Percentiles rank a stretch among this genome's conserved stretches.
phyloP scores from a whole-genome alignment of 64 coral and sea anemone genomes.

The Actinia tenebrosa region DNA sequence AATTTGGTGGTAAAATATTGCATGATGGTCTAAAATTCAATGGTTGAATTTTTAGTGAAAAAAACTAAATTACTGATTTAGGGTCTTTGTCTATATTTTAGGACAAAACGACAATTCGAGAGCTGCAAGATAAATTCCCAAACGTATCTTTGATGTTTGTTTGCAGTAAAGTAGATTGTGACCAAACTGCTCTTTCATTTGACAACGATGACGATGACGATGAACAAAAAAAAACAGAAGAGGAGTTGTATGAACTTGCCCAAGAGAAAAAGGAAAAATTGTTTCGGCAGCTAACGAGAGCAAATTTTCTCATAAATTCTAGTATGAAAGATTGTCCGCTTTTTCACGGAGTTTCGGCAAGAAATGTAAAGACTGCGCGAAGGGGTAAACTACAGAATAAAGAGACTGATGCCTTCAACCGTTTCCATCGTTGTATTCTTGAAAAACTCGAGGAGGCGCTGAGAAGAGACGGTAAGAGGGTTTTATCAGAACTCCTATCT shows the following conservation, averaged over 20 bases:
- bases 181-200: background rate
- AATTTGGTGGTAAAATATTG: too few relatives aligned
- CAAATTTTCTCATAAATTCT: background rate
- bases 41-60: too few relatives aligned
- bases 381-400: background rate
- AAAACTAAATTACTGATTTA: too few relatives aligned
- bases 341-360: slow-evolving; percentile 52
- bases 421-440: background rate
- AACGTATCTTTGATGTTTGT: slow-evolving; percentile 41
- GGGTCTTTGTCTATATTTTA: background rate
- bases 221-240: background rate
- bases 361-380: slow-evolving; percentile 30
- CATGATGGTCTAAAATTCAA: too few relatives aligned
- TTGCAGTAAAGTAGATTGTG: slow-evolving; percentile 38
- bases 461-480: background rate
- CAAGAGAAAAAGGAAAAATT: slow-evolving; percentile 2
- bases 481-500: background rate
- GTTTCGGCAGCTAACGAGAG: background rate
- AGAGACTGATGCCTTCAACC: slow-evolving; percentile 28
- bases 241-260: background rate
- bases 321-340: background rate
- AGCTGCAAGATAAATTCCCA: slow-evolving; percentile 45
- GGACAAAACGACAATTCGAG: slow-evolving; percentile 38
- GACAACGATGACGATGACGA: background rate
- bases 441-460: background rate